These are phyloP conservation scores for Hydrophis major DNA, from an alignment of 2,797 vertebrate genomes.

Conservation along the genomic window DNA sequence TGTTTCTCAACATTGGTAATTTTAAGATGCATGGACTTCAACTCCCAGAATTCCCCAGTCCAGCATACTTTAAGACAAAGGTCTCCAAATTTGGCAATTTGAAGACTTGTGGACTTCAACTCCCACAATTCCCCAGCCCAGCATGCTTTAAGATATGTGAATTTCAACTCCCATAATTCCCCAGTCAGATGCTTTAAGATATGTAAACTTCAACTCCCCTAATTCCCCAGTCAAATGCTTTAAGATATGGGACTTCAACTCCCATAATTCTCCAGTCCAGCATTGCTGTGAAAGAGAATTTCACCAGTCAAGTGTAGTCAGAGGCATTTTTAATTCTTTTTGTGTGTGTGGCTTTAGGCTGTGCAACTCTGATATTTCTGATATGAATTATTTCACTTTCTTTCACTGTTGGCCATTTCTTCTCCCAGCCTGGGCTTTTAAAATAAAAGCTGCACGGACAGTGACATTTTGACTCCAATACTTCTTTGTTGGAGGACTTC, in stretches of 20 bases:
- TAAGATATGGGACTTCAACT: no score
- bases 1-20: neutral
- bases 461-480: neutral
- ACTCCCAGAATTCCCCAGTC: no score
- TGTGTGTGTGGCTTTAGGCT: neutral
- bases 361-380: neutral
- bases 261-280: neutral
- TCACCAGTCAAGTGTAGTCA: neutral
- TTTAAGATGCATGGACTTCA: neutral
- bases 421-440: neutral
- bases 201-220: no score
- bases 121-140: neutral
- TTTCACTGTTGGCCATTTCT: neutral
- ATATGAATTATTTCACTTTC: neutral
- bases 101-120: neutral
- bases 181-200: no score
- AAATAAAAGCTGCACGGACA: neutral
- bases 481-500: neutral
- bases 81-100: no score
- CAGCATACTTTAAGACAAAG: no score
- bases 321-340: neutral
- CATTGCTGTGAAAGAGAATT: neutral
- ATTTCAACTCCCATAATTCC: no score
- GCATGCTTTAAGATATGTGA: no score
- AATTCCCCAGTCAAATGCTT: no score